phyloP scores from a whole-genome alignment of 2,888 invertebrate genomes.

The Heliconius charithonia region DNA sequence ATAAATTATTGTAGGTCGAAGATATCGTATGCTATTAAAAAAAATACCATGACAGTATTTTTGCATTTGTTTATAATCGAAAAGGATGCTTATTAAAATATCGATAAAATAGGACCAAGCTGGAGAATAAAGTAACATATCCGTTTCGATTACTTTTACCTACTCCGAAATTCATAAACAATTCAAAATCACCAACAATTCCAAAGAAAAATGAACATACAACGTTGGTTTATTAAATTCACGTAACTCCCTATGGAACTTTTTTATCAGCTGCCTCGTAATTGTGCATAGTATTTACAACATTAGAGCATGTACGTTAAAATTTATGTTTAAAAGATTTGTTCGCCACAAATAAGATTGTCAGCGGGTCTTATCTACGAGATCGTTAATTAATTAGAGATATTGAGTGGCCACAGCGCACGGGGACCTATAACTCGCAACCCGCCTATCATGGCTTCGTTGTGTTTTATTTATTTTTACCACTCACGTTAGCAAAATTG shows the following conservation, averaged over 20 bases:
- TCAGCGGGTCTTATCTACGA: slow-evolving; percentile 81
- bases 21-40: not conserved
- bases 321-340: slow-evolving; percentile 83
- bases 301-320: slow-evolving; percentile 80
- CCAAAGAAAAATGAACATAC: not conserved
- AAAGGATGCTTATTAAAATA: no score
- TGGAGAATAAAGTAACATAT: no score
- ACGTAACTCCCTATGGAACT: slow-evolving; percentile 48
- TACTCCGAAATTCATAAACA: no score
- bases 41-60: no score
- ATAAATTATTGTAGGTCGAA: not conserved
- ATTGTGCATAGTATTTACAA: slow-evolving; percentile 78
- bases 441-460: slow-evolving; percentile 80
- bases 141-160: no score
- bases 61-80: no score
- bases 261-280: slow-evolving; percentile 66
- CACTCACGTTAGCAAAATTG: slow-evolving; percentile 82
- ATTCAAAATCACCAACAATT: no score
- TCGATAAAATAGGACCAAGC: no score
- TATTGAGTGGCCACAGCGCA: slow-evolving; percentile 80
- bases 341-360: slow-evolving; percentile 84
- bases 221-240: not conserved
- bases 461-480: slow-evolving; percentile 80
- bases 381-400: slow-evolving; percentile 84
- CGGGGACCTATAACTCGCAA: slow-evolving; percentile 83